These are phyloP conservation scores for Zoanthus sociatus DNA, from an alignment of 92 coral and sea anemone species.

Conservation along the genomic window DNA sequence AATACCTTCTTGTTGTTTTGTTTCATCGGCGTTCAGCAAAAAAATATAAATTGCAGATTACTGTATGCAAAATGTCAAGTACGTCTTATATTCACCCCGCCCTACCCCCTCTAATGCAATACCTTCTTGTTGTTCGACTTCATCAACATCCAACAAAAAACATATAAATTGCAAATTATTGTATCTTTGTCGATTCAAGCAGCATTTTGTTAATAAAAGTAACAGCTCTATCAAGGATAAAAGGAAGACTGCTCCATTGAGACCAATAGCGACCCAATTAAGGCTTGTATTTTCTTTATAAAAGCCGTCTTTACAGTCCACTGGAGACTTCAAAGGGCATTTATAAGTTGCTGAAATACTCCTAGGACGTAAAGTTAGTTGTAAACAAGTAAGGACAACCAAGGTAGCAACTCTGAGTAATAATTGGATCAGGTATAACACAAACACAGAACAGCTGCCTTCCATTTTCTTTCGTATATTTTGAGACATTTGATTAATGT, in stretches of 20 bases:
- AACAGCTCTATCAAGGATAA: neutral
- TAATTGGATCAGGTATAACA: neutral
- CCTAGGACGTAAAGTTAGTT: neutral
- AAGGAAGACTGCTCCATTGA: neutral
- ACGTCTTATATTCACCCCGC: too few species aligned
- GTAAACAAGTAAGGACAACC: neutral
- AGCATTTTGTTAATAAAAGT: neutral
- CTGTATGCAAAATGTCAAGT: neutral
- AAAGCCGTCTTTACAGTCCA: neutral
- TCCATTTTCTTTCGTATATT: neutral
- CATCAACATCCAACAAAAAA: neutral
- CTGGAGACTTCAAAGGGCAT: neutral
- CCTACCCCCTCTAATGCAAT: neutral
- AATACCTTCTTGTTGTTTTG: too few species aligned
- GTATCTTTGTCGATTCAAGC: neutral
- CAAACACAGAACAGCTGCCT: neutral
- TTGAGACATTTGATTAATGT: neutral
- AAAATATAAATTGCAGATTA: neutral
- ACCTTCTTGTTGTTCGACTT: too few species aligned
- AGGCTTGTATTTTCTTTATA: neutral
- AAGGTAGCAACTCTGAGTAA: neutral
- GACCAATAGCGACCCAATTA: neutral
- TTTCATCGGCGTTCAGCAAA: neutral
- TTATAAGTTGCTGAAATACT: neutral
- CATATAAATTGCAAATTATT: neutral